Evolutionary conservation across 2,888 invertebrate genomes (phyloP).

Genomic region (Nemurella pictetii): DNA sequence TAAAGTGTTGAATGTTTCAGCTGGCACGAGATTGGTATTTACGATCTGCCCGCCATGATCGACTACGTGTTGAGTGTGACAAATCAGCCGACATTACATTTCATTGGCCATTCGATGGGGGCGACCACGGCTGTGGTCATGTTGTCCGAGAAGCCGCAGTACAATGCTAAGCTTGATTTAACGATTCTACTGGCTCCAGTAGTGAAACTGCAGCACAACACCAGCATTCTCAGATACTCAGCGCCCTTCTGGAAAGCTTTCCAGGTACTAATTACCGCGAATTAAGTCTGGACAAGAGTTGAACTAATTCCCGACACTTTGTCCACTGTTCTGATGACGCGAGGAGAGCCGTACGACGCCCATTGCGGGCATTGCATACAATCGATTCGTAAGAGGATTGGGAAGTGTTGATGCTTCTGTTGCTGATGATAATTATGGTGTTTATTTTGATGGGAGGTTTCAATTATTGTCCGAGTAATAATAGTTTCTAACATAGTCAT

Average conservation of each 20-base stretch:
- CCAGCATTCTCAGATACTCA: conserved; percentile 38
- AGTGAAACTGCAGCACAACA: conserved; percentile 38
- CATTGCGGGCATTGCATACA: neutral
- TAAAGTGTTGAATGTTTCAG: conserved; percentile 46
- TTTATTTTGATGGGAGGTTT: neutral
- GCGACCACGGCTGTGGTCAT: conserved; percentile 46
- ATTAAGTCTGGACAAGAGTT: neutral
- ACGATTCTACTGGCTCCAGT: conserved; percentile 47
- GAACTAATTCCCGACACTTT: neutral
- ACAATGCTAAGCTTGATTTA: conserved; percentile 44
- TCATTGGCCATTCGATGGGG: conserved; percentile 60
- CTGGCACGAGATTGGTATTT: conserved; percentile 59
- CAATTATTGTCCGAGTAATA: too few species aligned
- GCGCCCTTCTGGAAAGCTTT: conserved; percentile 38
- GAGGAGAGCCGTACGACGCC: neutral
- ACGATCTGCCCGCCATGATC: conserved; percentile 59
- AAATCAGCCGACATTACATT: conserved; percentile 52
- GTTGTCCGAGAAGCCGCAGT: conserved; percentile 44
- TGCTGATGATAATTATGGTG: neutral
- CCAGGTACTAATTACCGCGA: conserved; percentile 31
- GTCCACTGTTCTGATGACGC: neutral
- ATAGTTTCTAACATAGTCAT: too few species aligned
- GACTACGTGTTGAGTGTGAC: conserved; percentile 54
- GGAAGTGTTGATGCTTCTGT: neutral
- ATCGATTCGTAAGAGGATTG: neutral